Base-by-base conservation (phyloP, 1,140 invertebrate genomes). In the Diabrotica undecimpunctata region DNA sequence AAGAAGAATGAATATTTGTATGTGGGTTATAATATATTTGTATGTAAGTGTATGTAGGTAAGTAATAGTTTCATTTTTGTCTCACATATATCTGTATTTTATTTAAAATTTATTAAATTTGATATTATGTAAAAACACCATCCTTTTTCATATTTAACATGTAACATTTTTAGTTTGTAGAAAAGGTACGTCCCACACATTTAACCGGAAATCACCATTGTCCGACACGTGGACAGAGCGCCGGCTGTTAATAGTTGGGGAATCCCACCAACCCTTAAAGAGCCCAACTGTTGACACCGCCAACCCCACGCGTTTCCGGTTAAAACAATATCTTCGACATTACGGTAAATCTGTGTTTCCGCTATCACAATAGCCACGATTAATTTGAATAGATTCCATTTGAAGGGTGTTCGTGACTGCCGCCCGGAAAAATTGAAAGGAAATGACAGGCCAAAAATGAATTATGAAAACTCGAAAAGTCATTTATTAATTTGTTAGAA, bases 331-430 rank as follows among this genome's bases (percentile, higher is more conserved):
- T 61, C 57, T 66, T 69, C 65, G 61, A 56, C 46, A 35, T 66
- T 65, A 51, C 58, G 65, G 60, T 53, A 67, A 69, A 69, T 69
- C 68, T 69, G 68, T 67, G 65, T 64, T 67, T 69, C 68, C 68
- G 65, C 65, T 35, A 12, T 6, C 41, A 65, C 59, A 36, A n/a
- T 57, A 36, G 37, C 35, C 25, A 36, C n/a, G 36, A 57, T 57
- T 38, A n/a, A 57, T 57, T 52, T 41, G 11, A 41, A 41, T 58
- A 14, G 54, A 39, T 8, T 35, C 10, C 41, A 25, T 25, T 38
- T 12, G 38, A 55, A 56, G 61, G 39, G 38, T 46, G 54, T 13
- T 54, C 50, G 25, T 62, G 37, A 39, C 38, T 10, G 41, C 8
- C 9, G 56, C 4, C 11, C 13, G 25, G 9, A 58, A 12, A 35